Evolutionary conservation across 1,140 invertebrate species (phyloP), one percentile per base, ranked within the genome.

Genomic region (Propsilocerus akamusi): DNA sequence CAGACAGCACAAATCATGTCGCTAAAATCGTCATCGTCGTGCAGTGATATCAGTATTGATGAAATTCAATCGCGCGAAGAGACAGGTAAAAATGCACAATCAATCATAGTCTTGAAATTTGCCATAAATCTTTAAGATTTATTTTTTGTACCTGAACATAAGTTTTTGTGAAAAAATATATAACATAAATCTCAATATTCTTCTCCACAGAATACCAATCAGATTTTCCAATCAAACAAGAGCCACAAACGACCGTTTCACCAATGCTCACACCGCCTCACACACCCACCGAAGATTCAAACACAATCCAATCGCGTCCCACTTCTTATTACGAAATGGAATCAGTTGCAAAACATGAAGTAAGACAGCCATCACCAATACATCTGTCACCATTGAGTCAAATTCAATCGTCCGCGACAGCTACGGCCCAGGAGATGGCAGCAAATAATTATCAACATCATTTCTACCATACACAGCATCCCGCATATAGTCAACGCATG

Each of bases 181-280:
- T 20, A 12, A 37, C 4, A 37, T 20, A 37, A 37, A 37, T 14
- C 32, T 14, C 11, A 20, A 14, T 20, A 37, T 14, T 20, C 32
- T 12, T 20, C 32, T 32, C 32, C 26, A 25, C 32, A 71, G 68
- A 63, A 54, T 71, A 66, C 53, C 64, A 65, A 47, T 64, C 63
- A 57, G 72, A 72, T 52, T 73, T 72, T 49, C 67, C 67, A 25
- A 73, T 78, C 26, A 78, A 78, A 59, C 68, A 76, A 54, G 77
- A 80, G 60, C 72, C 76, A 26, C 69, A 75, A 49, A 75, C 75
- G 49, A 70, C 66, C 47, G 61, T 70, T 26, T 77, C 76, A 14
- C 73, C 77, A 7, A 66, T 78, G 54, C 63, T 82, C 49, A 83
- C 81, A 46, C 80, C 81, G 20, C 81, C 81, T 5, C 76, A 78